Conservation (phyloP, 2,113 vertebrate genomes). For the Grus americana region DNA sequence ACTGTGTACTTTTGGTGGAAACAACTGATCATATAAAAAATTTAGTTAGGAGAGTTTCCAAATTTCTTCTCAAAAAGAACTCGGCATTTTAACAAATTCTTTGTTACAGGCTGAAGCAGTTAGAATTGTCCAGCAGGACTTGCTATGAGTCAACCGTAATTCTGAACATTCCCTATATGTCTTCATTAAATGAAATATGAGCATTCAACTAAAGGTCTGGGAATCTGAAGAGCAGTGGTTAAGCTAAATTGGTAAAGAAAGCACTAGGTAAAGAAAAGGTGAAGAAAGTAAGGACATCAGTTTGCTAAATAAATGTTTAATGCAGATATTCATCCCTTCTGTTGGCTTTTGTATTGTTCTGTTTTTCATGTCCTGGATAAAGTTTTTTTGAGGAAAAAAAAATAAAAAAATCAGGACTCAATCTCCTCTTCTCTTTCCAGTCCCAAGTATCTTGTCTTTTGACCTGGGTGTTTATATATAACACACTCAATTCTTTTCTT, state of each 20-base stretch:
- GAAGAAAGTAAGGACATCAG: background rate
- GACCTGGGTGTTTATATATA: background rate
- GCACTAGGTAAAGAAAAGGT: background rate
- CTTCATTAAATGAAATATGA: background rate
- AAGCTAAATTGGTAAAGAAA: background rate
- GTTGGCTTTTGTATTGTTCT: background rate
- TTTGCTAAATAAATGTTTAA: background rate
- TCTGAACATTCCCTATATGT: background rate
- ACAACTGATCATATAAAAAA: background rate
- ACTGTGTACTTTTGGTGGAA: background rate
- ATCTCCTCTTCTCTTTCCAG: background rate
- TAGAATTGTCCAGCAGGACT: background rate
- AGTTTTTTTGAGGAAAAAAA: background rate
- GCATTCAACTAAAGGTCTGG: background rate
- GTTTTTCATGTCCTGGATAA: background rate
- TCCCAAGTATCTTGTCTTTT: background rate
- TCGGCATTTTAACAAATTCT: background rate
- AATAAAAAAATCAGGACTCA: background rate
- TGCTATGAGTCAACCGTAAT: background rate
- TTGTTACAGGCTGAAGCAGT: background rate
- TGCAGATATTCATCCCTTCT: background rate
- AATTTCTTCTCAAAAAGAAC: background rate
- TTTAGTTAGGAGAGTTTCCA: accelerated
- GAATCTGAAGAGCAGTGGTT: background rate
- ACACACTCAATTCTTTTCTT: background rate